Conservation (phyloP, 2,797 vertebrate genomes). For the Ptychadena robeensis region DNA sequence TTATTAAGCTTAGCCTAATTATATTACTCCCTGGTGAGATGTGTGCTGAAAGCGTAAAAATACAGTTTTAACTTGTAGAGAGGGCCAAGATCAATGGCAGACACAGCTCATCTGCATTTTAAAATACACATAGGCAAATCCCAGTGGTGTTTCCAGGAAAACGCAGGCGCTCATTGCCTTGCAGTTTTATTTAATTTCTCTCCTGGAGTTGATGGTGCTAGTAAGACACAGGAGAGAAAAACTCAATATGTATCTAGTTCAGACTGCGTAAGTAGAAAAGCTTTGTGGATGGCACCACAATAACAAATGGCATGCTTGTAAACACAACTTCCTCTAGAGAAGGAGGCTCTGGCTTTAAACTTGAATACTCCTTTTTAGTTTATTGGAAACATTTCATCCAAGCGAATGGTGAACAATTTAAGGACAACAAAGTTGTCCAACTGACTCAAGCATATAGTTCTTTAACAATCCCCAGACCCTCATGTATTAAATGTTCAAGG, state of each 20-base stretch:
- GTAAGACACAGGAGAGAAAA: conserved; percentile 17
- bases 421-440: too few species aligned
- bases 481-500: too few species aligned
- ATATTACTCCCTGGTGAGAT: conserved; percentile 68
- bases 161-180: conserved; percentile 44
- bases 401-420: not conserved
- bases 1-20: conserved; percentile 69
- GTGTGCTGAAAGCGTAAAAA: conserved; percentile 64
- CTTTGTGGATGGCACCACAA: conserved; percentile 7
- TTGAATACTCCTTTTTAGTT: not conserved
- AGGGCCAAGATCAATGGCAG: conserved; percentile 56
- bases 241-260: conserved; percentile 49
- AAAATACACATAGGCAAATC: conserved; percentile 58
- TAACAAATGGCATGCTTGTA: not conserved
- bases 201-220: conserved; percentile 25
- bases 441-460: not conserved
- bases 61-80: conserved; percentile 66
- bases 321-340: not conserved
- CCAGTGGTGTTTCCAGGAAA: conserved; percentile 41
- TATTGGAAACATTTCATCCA: not conserved
- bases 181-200: conserved; percentile 42
- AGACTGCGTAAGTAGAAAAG: conserved; percentile 12
- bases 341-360: not conserved
- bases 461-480: too few species aligned
- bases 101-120: conserved; percentile 57